These are phyloP conservation scores for Sapajus apella DNA, from an alignment of 2,113 vertebrate genomes.

Conservation along the genomic window DNA sequence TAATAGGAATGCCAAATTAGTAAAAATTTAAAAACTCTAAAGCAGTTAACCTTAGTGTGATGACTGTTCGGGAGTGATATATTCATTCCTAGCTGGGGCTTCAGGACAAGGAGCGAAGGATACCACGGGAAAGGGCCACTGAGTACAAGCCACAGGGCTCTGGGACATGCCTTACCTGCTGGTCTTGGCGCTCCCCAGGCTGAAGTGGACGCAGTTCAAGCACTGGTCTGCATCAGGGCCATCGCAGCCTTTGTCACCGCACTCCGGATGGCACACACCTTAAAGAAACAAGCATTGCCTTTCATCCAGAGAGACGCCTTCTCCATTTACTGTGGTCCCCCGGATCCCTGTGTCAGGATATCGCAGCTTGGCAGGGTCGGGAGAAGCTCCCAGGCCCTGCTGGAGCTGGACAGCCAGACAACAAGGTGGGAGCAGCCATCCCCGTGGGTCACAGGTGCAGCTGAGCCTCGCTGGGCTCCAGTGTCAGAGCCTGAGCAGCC, in stretches of 20 bases:
- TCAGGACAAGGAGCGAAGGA: not conserved
- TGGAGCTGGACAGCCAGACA: not conserved
- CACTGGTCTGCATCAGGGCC: slow-evolving; percentile 91
- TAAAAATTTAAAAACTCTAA: not conserved
- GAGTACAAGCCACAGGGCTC: fast-evolving
- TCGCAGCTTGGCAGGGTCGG: fast-evolving
- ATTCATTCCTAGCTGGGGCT: not conserved
- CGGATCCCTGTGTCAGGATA: not conserved
- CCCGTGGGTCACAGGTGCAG: fast-evolving
- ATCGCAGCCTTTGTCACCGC: slow-evolving; percentile 92
- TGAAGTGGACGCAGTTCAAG: slow-evolving; percentile 94
- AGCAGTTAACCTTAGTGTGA: not conserved
- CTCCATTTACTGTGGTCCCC: not conserved
- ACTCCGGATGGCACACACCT: slow-evolving; percentile 92
- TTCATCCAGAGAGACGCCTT: slow-evolving; percentile 43
- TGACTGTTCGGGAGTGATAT: not conserved
- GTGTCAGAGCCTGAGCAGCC: not conserved
- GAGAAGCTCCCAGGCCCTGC: not conserved
- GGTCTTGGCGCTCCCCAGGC: slow-evolving; percentile 87
- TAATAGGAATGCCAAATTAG: not conserved
- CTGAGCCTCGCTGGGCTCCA: not conserved
- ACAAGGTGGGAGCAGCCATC: too few species aligned
- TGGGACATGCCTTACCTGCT: slow-evolving; percentile 85
- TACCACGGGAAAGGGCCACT: not conserved
- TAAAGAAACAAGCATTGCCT: slow-evolving; percentile 66